Percentiles rank a stretch among this genome's conserved stretches.
phyloP scores from a whole-genome alignment of 2,113 vertebrate genomes.

The Chaetorhynchus papuensis region DNA sequence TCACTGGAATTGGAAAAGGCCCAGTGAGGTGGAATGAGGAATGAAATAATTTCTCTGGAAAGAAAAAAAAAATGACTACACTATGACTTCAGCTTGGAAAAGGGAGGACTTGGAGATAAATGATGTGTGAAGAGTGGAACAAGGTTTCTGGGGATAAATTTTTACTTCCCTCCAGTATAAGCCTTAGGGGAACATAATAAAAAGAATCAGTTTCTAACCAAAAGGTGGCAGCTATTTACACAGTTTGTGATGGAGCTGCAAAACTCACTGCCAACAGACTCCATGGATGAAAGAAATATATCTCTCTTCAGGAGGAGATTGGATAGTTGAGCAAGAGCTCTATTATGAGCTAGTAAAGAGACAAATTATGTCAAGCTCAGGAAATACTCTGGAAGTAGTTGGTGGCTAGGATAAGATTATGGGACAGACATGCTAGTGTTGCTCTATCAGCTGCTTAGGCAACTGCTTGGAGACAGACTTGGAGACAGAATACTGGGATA shows the following conservation, averaged over 20 bases:
- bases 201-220: neutral
- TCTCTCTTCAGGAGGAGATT: neutral
- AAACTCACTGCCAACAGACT: neutral
- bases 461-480: neutral
- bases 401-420: neutral
- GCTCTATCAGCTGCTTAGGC: neutral
- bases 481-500: neutral
- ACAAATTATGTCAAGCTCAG: neutral
- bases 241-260: neutral
- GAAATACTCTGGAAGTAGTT: neutral
- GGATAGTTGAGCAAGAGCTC: neutral
- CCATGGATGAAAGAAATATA: neutral
- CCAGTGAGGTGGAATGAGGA: neutral
- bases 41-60: neutral
- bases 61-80: neutral
- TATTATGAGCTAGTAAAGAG: neutral
- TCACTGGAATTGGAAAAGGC: neutral
- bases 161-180: neutral
- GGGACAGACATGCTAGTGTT: neutral
- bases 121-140: neutral
- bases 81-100: neutral
- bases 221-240: neutral
- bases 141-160: neutral
- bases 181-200: neutral
- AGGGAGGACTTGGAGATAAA: neutral